A percentile compares a stretch with the other conserved stretches of the same genome.
Evolutionary conservation across 2,888 invertebrate species (phyloP).

Genomic region (Melieria picta): DNA sequence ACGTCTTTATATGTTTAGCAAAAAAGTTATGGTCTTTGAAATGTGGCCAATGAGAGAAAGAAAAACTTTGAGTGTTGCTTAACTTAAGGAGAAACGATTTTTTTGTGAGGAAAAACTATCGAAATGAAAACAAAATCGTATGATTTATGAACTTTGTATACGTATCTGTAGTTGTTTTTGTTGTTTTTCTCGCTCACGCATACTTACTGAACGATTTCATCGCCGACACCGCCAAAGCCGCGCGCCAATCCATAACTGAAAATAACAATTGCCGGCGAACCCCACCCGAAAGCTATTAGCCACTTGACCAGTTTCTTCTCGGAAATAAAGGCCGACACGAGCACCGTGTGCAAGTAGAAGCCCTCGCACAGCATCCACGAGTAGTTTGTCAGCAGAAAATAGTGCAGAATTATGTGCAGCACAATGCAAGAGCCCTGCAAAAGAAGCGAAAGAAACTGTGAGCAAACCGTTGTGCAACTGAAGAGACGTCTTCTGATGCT

Average conservation of each 20-base stretch:
- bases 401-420: constrained; percentile 84
- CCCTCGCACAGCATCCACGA: constrained; percentile 98
- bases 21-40: neutral
- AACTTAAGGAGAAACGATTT: too few relatives aligned
- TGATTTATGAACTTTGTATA: neutral
- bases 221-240: constrained; percentile 67
- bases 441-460: neutral
- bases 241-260: constrained; percentile 76
- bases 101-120: too few relatives aligned
- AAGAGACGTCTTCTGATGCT: neutral
- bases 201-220: constrained; percentile 72
- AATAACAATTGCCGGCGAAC: constrained; percentile 76
- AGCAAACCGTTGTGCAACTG: neutral
- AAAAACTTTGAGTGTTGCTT: too few relatives aligned
- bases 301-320: constrained; percentile 86
- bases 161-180: too few relatives aligned
- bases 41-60: neutral
- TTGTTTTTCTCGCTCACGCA: neutral
- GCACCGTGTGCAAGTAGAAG: constrained; percentile 90
- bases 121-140: too few relatives aligned
- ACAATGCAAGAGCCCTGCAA: constrained; percentile 80
- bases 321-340: constrained; percentile 90
- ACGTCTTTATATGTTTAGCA: neutral
- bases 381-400: constrained; percentile 91
- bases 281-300: constrained; percentile 88